Evolutionary conservation across 1,140 invertebrate species (phyloP).

Genomic region (Campoletis sonorensis): DNA sequence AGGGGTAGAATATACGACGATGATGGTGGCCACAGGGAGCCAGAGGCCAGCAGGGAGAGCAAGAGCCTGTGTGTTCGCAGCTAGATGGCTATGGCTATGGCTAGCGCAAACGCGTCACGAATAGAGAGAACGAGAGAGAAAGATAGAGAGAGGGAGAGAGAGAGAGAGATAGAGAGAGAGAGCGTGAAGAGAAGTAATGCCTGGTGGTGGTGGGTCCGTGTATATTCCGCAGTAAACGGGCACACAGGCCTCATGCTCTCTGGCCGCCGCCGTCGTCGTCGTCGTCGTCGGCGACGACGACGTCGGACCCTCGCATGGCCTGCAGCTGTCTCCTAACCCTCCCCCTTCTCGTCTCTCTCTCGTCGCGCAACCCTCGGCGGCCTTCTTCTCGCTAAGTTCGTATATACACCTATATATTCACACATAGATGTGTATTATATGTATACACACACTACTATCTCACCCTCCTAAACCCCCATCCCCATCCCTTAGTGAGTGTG

Average conservation of each 20-base stretch:
- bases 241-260: slow-evolving; percentile 43
- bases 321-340: slow-evolving; percentile 69
- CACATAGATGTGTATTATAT: not conserved
- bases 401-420: slow-evolving; percentile 5
- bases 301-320: slow-evolving; percentile 64
- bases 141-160: slow-evolving; percentile 27
- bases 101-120: slow-evolving; percentile 4
- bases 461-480: slow-evolving; percentile 4
- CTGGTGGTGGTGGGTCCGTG: slow-evolving; percentile 33
- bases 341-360: slow-evolving; percentile 40
- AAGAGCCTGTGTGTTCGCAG: slow-evolving; percentile 23
- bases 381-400: slow-evolving; percentile 37
- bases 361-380: slow-evolving; percentile 40
- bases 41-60: slow-evolving; percentile 24
- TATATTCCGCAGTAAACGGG: slow-evolving; percentile 58
- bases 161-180: slow-evolving; percentile 27
- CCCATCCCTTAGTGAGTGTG: slow-evolving; percentile 11
- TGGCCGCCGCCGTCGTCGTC: slow-evolving; percentile 16
- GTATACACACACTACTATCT: not conserved
- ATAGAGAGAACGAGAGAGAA: slow-evolving; percentile 19
- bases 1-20: slow-evolving; percentile 18
- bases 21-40: slow-evolving; percentile 33
- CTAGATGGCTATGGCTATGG: not conserved
- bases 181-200: slow-evolving; percentile 33
- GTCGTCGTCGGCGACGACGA: slow-evolving; percentile 12